Evolutionary conservation across 1,140 invertebrate species (phyloP), one percentile per base, ranked within the genome.

Genomic region (Trachymyrmex septentrionalis): DNA sequence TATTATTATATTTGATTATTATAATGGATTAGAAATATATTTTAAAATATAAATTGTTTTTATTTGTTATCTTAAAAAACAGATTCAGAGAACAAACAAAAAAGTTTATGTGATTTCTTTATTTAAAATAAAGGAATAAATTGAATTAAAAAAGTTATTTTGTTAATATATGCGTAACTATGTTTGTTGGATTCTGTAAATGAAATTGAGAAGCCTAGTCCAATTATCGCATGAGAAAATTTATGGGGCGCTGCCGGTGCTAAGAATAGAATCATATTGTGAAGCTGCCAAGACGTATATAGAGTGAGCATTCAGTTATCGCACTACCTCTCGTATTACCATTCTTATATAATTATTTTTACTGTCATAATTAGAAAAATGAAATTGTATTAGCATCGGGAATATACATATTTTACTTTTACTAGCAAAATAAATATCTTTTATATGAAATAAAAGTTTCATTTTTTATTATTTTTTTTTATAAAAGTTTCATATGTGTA

Each of bases 201-300:
- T 53, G 14, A 57, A 7, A 63, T n/a, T 12, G 19, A 59, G n/a
- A 64, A 24, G 34, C 14, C 14, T 44, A 0, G 30, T 59, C 50
- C 27, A 76, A 67, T 72, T 71, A 72, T 55, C 16, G 87, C 34
- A 30, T 30, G 38, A 67, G 85, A 90, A 94, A 93, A 94, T 93
- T 91, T 72, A 86, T 50, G 88, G 93, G 91, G 92, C 89, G 89
- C 87, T 71, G 66, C 84, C 82, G 48, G 5, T 55, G 55, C 88
- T 91, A 91, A 92, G 73, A 92, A 93, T 94, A 93, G 92, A 89
- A 86, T 72, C 76, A 78, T 34, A 88, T 85, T 85, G 87, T 78
- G 88, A 87, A 88, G 84, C 82, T 86, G 88, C 91, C 93, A 92
- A 90, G 92, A 94, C 92, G 90, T 92, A 95, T 95, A 94, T 94